Percentiles rank a stretch among this genome's conserved stretches.
Conservation (phyloP, 1,140 invertebrate genomes). For the Trypoxylus dichotomus region DNA sequence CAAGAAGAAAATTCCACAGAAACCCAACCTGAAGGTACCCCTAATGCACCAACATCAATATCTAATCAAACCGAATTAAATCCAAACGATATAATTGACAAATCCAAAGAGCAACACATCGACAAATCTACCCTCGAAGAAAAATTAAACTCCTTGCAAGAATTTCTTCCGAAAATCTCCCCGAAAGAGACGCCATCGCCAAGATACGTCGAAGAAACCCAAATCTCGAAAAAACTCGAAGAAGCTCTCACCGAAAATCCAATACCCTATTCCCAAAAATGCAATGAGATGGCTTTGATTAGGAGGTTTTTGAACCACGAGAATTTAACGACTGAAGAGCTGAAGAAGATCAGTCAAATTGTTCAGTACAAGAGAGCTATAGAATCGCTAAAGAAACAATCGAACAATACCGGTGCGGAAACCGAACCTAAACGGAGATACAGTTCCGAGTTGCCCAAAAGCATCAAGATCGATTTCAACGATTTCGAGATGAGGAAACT, state of each 20-base stretch:
- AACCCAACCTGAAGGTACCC: not conserved
- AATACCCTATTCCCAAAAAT: not conserved
- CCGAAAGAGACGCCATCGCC: not conserved
- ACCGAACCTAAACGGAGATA: not conserved
- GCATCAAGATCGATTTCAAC: conserved; percentile 20
- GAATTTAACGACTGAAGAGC: conserved; percentile 39
- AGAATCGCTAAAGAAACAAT: not conserved
- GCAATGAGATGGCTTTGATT: conserved; percentile 33
- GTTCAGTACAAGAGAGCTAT: conserved; percentile 42
- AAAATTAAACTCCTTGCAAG: conserved; percentile 18
- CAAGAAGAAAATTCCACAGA: not conserved
- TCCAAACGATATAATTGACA: not conserved
- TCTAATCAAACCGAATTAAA: not conserved
- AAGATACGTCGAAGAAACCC: not conserved
- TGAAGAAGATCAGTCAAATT: conserved; percentile 45
- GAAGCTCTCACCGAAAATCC: not conserved
- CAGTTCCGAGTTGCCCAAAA: not conserved
- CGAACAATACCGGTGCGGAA: not conserved
- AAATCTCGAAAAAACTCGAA: not conserved
- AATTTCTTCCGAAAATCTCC: conserved; percentile 18
- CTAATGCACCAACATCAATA: not conserved
- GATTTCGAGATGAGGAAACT: not conserved
- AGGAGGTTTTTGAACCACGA: conserved; percentile 44
- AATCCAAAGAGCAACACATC: not conserved
- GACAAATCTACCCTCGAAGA: conserved; percentile 16